Percentiles rank a stretch among this genome's conserved stretches.
These are phyloP conservation scores for Macroramphosus scolopax DNA, from an alignment of 2,797 vertebrate species.

Conservation along the genomic window DNA sequence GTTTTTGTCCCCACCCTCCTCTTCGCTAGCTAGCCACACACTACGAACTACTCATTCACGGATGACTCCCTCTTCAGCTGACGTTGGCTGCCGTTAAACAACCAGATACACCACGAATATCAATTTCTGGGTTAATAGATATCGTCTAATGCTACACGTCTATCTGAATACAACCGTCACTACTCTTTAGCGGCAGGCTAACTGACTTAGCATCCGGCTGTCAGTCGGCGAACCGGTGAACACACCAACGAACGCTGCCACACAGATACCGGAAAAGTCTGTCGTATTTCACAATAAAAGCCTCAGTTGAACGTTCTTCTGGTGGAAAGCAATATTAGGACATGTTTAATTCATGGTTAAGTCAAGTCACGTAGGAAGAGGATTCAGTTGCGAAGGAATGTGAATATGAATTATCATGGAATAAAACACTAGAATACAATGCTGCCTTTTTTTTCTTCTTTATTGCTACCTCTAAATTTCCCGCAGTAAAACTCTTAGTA, in stretches of 20 bases:
- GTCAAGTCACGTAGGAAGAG: too few relatives aligned
- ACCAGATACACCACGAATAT: not conserved
- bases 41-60: constrained; percentile 29
- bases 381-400: too few relatives aligned
- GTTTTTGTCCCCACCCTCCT: constrained; percentile 71
- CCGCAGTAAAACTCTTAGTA: too few relatives aligned
- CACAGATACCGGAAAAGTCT: not conserved
- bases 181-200: constrained; percentile 2
- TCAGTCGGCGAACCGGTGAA: constrained; percentile 7
- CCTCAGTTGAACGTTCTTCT: not conserved
- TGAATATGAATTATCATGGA: too few relatives aligned
- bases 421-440: too few relatives aligned
- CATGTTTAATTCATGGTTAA: too few relatives aligned
- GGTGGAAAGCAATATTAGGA: not conserved
- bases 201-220: constrained; percentile 25
- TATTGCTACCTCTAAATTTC: too few relatives aligned
- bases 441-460: too few relatives aligned
- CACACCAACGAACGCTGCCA: not conserved
- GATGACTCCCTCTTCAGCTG: constrained; percentile 37
- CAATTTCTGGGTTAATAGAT: fast-evolving
- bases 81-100: not conserved
- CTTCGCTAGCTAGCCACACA: constrained; percentile 52
- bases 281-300: constrained; percentile 4
- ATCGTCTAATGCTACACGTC: not conserved
- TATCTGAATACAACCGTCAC: not conserved